Base-by-base conservation (phyloP, 2,888 invertebrate species). In the Gymnoscelis rufifasciata region DNA sequence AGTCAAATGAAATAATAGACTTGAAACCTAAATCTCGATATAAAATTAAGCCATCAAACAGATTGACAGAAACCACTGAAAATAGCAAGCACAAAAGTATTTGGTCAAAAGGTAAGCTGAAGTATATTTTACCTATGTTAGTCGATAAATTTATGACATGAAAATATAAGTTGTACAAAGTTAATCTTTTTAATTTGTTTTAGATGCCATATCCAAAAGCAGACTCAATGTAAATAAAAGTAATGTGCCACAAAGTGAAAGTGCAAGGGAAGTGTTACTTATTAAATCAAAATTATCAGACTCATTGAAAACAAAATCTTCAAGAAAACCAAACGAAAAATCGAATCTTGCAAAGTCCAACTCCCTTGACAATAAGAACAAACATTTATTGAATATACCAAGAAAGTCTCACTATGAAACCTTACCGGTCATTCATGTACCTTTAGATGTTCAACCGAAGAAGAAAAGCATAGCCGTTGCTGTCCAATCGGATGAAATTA, bases 211-310 rank as follows among this genome's bases (percentile, higher is more conserved):
- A 33, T 59, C 54, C 26, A 74, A 64, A 62, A 38, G 66, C 19
- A 78, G 68, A 72, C 60, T 59, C 63, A 76, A 61, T 51, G 23
- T 73, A 64, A 74, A 68, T 50, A 78, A 74, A 71, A 74, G 68
- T 58, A 26, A 57, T 23, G 43, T 59, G 29, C 56, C 54, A 40
- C 48, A 68, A 64, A 68, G 57, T 54, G 69, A 71, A 63, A 73
- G 60, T 66, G 74, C 68, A 43, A 72, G 67, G 45, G 69, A 73
- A 38, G 15, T 71, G 24, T 42, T 54, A 29, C 38, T 60, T 19
- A 56, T 60, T 5, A 74, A 75, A 57, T 62, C 54, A 23, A 71
- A 73, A 56, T 38, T 68, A 8, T 19, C 19, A 19, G 19, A 19
- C 3, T 19, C 19, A 64, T 58, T 43, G 56, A 70, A 7, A 15